Evolutionary conservation across 2,888 invertebrate species (phyloP), one percentile per base, ranked within the genome.

Genomic region (Leptopilina drosophilae): DNA sequence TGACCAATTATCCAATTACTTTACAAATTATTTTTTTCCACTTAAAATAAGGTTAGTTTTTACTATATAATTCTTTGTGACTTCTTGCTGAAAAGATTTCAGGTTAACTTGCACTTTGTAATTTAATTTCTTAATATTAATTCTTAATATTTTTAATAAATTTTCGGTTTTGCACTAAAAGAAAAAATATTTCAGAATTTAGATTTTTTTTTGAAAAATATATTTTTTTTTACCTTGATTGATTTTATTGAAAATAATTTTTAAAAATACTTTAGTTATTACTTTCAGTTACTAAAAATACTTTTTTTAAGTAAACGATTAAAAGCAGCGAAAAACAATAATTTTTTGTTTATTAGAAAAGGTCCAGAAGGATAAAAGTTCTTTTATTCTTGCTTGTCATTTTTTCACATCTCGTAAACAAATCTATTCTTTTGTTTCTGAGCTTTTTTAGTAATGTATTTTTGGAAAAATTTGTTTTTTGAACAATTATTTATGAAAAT

Each of bases 301-400:
- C 15, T 59, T 15, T 59, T 8, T 62, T 7, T 62, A 9, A 62
- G 7, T 15, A 20, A 59, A 62, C 8, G 15, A n/a, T 62, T 62
- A 62, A 62, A 62, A 20, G 20, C 20, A 7, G 20, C 8, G 20
- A 15, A 62, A 62, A 15, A 62, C 62, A 62, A 62, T 62, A 15
- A 62, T 20, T 62, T 62, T 62, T 62, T 9, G 20, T 62, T 62
- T 62, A 62, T 62, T 62, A 62, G 2, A 62, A 62, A 62, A 62
- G 62, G 20, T 20, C 67, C 42, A 67, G 40, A 49, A 33, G 40
- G 46, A 9, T 67, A 46, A 46, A 49, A 40, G 26, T 67, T 33
- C 5, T 42, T n/a, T n/a, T 26, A 67, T 67, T 67, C 15, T 67
- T 20, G 46, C 40, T 46, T 49, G 40, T 67, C 42, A 67, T 67